phyloP scores from a whole-genome alignment of 92 coral and sea anemone genomes.

The Epizoanthus illoricatus region DNA sequence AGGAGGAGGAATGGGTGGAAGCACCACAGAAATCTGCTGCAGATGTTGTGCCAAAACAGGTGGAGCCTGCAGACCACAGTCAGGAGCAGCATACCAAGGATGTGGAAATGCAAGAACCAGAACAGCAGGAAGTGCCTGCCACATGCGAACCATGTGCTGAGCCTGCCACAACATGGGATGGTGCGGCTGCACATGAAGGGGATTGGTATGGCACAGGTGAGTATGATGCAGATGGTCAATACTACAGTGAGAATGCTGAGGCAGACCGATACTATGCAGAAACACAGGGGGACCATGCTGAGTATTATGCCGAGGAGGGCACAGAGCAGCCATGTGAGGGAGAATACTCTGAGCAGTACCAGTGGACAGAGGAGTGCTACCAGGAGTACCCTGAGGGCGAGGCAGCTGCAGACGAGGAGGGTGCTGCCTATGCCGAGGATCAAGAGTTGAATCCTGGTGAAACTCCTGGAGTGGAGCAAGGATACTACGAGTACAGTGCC shows the following conservation, averaged over 20 bases:
- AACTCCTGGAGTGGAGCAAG: conserved; percentile 35
- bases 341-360: conserved; percentile 40
- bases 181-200: not conserved
- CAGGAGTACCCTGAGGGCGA: conserved; percentile 33
- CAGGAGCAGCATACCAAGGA: conserved; percentile 1
- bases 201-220: conserved; percentile 33
- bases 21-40: conserved; percentile 21
- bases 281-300: conserved; percentile 18
- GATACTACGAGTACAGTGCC: conserved; percentile 40
- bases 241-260: conserved; percentile 23
- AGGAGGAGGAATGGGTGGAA: conserved; percentile 42
- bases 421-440: conserved; percentile 41
- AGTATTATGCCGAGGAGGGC: conserved; percentile 44
- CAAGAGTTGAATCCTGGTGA: conserved; percentile 51
- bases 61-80: not conserved
- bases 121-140: not conserved
- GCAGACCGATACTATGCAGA: conserved; percentile 6
- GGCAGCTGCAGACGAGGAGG: conserved; percentile 41
- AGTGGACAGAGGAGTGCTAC: conserved; percentile 31
- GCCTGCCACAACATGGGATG: conserved; percentile 12
- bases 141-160: conserved; percentile 7
- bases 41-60: not conserved
- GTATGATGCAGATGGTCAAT: conserved; percentile 22
- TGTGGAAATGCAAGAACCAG: conserved; percentile 7
- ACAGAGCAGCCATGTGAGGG: conserved; percentile 42